Base-by-base conservation (phyloP, 1,140 invertebrate species). In the Neocloeon triangulifer region DNA sequence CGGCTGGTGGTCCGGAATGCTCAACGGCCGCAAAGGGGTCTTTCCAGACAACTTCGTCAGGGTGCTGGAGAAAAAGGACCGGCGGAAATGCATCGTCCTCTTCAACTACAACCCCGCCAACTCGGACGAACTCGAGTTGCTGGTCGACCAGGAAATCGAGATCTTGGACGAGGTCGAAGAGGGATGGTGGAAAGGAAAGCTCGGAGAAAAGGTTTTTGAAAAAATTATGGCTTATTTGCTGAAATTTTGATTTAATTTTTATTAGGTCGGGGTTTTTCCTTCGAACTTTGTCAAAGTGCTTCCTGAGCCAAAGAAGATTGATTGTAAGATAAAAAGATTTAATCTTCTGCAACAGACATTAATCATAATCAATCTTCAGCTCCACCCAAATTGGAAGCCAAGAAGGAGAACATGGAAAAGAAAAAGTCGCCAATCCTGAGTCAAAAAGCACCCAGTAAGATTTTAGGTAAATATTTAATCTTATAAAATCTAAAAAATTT, bases 21-120 rank as follows among this genome's bases (percentile, higher is more conserved):
- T 95, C 14, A 56, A 56, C 16, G 80, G 81, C 27, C 69, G 76
- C 43, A 72, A 73, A 33, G 92, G 92, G 43, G 82, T 95, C 75
- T 98, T 98, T 58, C 92, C 92, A 8, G 85, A 91, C 52, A 94
- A 92, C 57, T 96, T 91, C 62, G 88, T 94, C 4, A 77, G 75
- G 48, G 60, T 82, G 2, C 9, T 15, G 7, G 4, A 15, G 13
- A 3, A 33, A n/a, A 35, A 35, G 54, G 61, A 43, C 22, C 8
- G 8, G 8, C 66, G 69, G 36, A 63, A 64, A 43, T 85, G 81
- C 50, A 68, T 70, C 48, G 89, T 85, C 17, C 59, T 91, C 20
- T 95, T 79, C 53, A 85, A 78, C 46, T 95, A 95, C 51, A 66
- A 72, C 33, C 86, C 88, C 28, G 72, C 74, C 28, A 88, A 94